phyloP scores from a whole-genome alignment of 2,797 vertebrate genomes.

The Peromyscus melanophrys region DNA sequence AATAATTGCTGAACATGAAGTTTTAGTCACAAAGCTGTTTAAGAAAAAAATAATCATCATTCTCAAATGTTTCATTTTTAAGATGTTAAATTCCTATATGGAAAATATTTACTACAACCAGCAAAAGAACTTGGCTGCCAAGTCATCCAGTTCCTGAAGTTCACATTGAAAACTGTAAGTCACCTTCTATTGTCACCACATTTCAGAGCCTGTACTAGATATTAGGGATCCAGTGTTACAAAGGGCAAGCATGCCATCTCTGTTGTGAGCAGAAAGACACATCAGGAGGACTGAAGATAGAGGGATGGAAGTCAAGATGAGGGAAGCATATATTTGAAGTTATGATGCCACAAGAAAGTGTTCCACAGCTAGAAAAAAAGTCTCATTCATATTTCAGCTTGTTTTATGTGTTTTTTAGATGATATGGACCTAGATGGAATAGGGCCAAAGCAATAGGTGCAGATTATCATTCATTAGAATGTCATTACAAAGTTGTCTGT shows the following conservation, averaged over 20 bases:
- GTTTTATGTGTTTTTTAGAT: background rate
- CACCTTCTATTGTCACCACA: background rate
- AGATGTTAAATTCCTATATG: background rate
- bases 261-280: background rate
- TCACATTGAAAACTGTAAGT: background rate
- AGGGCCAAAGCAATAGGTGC: background rate
- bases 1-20: slow-evolving; percentile 42
- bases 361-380: background rate
- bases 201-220: background rate
- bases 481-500: background rate
- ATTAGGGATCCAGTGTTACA: background rate
- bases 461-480: background rate
- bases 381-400: background rate
- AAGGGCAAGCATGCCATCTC: background rate
- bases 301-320: background rate
- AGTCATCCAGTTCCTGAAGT: background rate
- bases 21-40: background rate
- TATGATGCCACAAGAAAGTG: background rate
- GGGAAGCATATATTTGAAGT: background rate
- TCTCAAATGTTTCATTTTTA: slow-evolving; percentile 7
- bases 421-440: background rate
- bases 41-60: background rate
- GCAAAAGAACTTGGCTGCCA: background rate
- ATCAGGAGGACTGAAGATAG: background rate
- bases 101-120: slow-evolving; percentile 13